phyloP scores from a whole-genome alignment of 2,113 vertebrate genomes.

The Apodemus speciosus region DNA sequence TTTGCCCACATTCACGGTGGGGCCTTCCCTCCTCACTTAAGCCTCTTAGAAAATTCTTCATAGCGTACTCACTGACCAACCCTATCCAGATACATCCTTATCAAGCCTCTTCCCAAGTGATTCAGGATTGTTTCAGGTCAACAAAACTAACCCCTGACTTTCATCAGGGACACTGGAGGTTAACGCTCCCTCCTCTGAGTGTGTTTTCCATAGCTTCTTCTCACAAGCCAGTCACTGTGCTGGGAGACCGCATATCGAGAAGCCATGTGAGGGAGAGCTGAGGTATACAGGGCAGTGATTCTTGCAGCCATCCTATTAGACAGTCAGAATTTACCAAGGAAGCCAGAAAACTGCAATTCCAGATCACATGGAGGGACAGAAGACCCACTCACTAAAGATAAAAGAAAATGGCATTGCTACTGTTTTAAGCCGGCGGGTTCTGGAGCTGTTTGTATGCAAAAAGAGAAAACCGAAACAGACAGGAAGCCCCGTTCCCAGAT shows the following conservation, averaged over 20 bases:
- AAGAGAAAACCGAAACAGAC: not conserved
- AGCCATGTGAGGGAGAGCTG: not conserved
- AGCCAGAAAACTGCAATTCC: not conserved
- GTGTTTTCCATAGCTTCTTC: not conserved
- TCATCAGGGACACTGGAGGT: not conserved
- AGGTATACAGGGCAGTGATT: not conserved
- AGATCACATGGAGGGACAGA: not conserved
- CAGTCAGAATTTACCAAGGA: slow-evolving; percentile 13
- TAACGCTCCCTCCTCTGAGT: not conserved
- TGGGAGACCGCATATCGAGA: not conserved
- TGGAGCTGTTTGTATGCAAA: not conserved
- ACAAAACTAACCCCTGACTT: not conserved
- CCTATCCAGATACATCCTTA: not conserved
- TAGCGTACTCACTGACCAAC: not conserved
- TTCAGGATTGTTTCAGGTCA: not conserved
- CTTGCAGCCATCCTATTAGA: not conserved
- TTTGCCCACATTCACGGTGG: not conserved
- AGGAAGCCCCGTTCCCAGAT: not conserved
- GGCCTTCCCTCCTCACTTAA: not conserved
- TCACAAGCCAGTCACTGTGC: not conserved
- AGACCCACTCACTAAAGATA: slow-evolving; percentile 11
- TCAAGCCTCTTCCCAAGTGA: not conserved
- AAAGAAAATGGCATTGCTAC: slow-evolving; percentile 25
- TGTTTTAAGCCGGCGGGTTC: not conserved
- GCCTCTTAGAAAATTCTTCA: not conserved